These are phyloP conservation scores for Nemoura dubitans DNA, from an alignment of 2,888 invertebrate genomes.

Conservation along the genomic window DNA sequence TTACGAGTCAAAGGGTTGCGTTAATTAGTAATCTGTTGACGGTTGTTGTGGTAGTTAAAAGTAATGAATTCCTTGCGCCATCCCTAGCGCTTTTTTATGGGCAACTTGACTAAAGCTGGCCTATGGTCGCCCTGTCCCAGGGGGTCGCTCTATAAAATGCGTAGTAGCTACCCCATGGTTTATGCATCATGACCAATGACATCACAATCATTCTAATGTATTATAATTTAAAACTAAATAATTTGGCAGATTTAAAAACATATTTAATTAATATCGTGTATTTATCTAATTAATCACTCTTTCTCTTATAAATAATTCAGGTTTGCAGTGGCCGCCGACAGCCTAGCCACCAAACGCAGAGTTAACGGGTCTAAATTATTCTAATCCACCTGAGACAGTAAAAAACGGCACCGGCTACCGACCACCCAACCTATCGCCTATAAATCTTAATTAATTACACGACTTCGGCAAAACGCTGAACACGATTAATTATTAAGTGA, in stretches of 20 bases:
- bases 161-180: neutral
- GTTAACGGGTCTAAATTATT: neutral
- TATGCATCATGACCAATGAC: neutral
- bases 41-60: conserved; percentile 7
- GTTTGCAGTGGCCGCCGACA: neutral
- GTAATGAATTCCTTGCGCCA: neutral
- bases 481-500: neutral
- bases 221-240: neutral
- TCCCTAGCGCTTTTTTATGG: neutral
- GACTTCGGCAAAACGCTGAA: neutral
- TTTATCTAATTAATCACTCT: neutral
- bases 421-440: neutral
- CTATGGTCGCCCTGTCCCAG: neutral
- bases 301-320: neutral
- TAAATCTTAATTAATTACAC: neutral
- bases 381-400: neutral
- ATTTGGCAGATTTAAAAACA: neutral
- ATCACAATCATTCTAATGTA: neutral
- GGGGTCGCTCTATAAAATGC: neutral
- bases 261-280: neutral
- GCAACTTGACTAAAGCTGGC: neutral
- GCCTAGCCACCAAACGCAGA: neutral
- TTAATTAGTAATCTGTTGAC: neutral
- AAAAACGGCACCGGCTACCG: neutral
- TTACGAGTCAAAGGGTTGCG: neutral